Base-by-base conservation (phyloP, 2,113 vertebrate species). In the Odontesthes bonariensis region DNA sequence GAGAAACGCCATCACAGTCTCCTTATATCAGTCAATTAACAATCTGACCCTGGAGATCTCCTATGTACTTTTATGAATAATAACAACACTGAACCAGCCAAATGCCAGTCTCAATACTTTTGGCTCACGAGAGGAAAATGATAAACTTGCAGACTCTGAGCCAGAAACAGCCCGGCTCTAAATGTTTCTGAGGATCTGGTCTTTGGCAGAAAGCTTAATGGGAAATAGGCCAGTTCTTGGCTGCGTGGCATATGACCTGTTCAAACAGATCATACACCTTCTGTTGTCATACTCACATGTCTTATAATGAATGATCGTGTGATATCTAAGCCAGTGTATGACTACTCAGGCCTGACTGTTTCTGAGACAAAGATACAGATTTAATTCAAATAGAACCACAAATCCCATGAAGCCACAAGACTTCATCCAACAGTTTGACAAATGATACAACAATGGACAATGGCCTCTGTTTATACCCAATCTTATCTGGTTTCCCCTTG, bases 401-500 rank as follows among this genome's bases (percentile, higher is more conserved):
- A 55, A 56, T 81, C 58, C n/a, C 49, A 51, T 62, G 35, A 74
- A 42, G 51, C 19, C 0, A 0, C 31, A 31, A 55, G 51, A 73
- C 6, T 23, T 46, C 5, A 42, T 74, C 73, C 70, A 85, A 46
- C 47, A 73, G 49, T 72, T 75, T 77, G 73, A 85, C 53, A 75
- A 86, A 82, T 69, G 59, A 73, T 38, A 56, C 72, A 52, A 8
- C 23, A 49, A 33, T 44, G 70, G 74, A 88, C 87, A 88, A 89
- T 86, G 64, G 72, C 27, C 65, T 83, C 76, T 86, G 82, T 80
- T 90, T 69, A 73, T 14, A 19, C 61, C 81, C 65, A 75, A 46
- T 79, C 86, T 79, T 86, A 89, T 87, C 89, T 57, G 55, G 56
- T 68, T 90, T 88, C 83, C 83, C 23, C 74, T 84, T 11, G 49